A percentile compares a stretch with the other conserved stretches of the same genome.
These are phyloP conservation scores for Pocillopora meandrina DNA, from an alignment of 92 coral and sea anemone species.

Conservation along the genomic window DNA sequence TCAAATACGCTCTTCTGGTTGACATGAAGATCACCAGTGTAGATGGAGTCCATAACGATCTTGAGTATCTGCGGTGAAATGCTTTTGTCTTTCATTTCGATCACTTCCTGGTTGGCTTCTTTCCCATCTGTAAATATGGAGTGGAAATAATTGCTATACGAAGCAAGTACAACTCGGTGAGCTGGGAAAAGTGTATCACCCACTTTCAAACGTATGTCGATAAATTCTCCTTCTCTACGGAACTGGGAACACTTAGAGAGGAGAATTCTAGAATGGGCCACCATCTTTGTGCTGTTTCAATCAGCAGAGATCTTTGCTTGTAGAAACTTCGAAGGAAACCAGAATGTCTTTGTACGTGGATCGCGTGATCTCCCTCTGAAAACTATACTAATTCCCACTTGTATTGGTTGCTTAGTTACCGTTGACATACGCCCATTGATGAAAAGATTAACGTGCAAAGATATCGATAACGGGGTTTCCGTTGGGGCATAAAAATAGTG, in stretches of 20 bases:
- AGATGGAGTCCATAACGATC: slow-evolving; percentile 60
- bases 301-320: too few relatives aligned
- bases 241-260: not conserved
- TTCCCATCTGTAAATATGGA: slow-evolving; percentile 3
- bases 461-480: too few relatives aligned
- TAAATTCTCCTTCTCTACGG: not conserved
- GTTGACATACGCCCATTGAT: too few relatives aligned
- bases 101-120: slow-evolving; percentile 6
- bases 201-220: slow-evolving; percentile 7
- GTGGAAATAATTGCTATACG: slow-evolving; percentile 7
- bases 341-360: too few relatives aligned
- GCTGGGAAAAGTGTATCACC: not conserved
- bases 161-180: not conserved
- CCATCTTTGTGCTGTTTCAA: not conserved
- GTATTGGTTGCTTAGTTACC: too few relatives aligned
- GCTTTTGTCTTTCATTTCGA: slow-evolving; percentile 19
- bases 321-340: too few relatives aligned
- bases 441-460: too few relatives aligned
- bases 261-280: slow-evolving; percentile 1
- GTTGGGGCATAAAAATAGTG: too few relatives aligned
- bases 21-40: slow-evolving; percentile 58
- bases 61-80: slow-evolving; percentile 51
- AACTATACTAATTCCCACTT: too few relatives aligned
- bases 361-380: too few relatives aligned
- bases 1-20: slow-evolving; percentile 55